phyloP scores from a whole-genome alignment of 2,888 invertebrate genomes.

The Frankliniella fusca region DNA sequence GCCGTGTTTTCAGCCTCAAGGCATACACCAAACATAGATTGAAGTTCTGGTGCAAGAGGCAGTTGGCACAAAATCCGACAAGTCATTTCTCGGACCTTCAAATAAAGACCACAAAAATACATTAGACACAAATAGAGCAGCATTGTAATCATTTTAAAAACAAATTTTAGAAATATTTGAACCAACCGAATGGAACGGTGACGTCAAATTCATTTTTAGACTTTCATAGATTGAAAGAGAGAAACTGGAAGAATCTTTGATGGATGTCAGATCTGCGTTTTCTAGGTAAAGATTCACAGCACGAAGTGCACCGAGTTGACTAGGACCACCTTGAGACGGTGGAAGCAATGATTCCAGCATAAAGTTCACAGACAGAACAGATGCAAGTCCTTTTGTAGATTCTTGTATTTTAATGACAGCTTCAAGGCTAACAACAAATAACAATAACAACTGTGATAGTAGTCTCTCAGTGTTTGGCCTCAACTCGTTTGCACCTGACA shows the following conservation, averaged over 20 bases:
- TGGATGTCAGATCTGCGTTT: conserved; percentile 44
- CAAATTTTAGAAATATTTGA: conserved; percentile 44
- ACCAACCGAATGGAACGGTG: not conserved
- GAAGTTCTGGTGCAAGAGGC: conserved; percentile 53
- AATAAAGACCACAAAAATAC: conserved; percentile 59
- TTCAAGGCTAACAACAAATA: not conserved
- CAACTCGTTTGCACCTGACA: not conserved
- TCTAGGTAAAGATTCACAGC: not conserved
- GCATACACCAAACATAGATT: conserved; percentile 60
- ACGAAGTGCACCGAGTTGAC: not conserved
- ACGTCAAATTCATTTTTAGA: not conserved
- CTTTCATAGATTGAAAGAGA: conserved; percentile 1
- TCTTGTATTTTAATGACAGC: not conserved
- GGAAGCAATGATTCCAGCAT: not conserved
- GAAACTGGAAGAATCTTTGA: conserved; percentile 28
- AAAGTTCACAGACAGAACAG: not conserved
- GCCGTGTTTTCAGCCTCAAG: conserved; percentile 66
- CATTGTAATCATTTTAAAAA: not conserved
- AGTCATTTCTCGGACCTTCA: conserved; percentile 63
- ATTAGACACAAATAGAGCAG: conserved; percentile 44
- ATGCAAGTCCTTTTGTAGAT: not conserved
- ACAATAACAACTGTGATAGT: not conserved
- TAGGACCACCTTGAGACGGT: not conserved
- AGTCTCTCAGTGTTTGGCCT: not conserved
- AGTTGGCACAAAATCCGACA: conserved; percentile 71